Evolutionary conservation across 1,140 invertebrate genomes (phyloP).

Genomic region (Augochlora pura): DNA sequence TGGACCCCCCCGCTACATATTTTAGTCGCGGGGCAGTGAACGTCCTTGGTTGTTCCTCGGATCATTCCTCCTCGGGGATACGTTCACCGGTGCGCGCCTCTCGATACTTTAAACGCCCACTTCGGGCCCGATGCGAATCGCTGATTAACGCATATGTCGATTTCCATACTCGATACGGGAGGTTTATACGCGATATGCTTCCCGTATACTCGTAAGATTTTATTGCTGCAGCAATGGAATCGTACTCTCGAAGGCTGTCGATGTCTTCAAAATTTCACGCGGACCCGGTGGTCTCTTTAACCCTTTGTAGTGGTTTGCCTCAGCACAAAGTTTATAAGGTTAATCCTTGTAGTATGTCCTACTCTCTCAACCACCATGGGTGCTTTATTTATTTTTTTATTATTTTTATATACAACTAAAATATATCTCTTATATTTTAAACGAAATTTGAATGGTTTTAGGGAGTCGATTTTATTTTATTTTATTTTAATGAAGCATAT

Average conservation of each 20-base stretch:
- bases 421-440: too few relatives aligned
- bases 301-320: too few relatives aligned
- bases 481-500: too few relatives aligned
- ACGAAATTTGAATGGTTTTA: too few relatives aligned
- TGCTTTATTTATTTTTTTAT: too few relatives aligned
- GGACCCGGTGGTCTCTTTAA: too few relatives aligned
- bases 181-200: background rate
- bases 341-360: too few relatives aligned
- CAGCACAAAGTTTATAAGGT: too few relatives aligned
- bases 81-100: background rate
- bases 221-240: background rate
- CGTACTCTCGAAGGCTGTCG: background rate
- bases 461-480: too few relatives aligned
- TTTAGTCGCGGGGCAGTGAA: conserved; percentile 62
- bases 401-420: too few relatives aligned
- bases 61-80: conserved; percentile 39
- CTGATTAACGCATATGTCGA: background rate
- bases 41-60: conserved; percentile 64
- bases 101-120: conserved; percentile 20
- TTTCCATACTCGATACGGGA: conserved; percentile 10
- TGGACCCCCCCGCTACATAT: conserved; percentile 31
- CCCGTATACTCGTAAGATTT: background rate
- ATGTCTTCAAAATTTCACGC: too few relatives aligned
- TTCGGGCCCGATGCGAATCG: background rate
- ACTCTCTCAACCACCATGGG: too few relatives aligned